Percentiles rank a stretch among this genome's conserved stretches.
These are phyloP conservation scores for Molorchus minor DNA, from an alignment of 2,888 invertebrate species.

Conservation along the genomic window DNA sequence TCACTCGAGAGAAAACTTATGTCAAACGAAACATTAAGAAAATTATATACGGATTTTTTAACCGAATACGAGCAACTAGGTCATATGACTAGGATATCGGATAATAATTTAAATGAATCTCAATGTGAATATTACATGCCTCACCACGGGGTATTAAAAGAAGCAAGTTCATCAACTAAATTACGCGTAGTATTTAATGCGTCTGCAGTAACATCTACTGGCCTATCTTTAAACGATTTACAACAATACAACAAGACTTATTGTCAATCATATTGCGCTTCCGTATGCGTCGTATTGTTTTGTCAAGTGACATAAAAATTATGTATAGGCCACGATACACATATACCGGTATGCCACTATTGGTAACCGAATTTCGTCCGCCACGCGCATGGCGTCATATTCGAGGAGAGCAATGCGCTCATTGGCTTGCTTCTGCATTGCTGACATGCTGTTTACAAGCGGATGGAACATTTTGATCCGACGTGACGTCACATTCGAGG, in stretches of 20 bases:
- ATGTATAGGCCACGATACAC: no score
- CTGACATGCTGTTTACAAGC: no score
- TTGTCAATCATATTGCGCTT: constrained; percentile 26
- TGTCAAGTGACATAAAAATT: constrained; percentile 28
- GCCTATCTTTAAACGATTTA: constrained; percentile 26
- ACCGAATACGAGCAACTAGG: constrained; percentile 4
- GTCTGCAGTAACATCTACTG: constrained; percentile 7
- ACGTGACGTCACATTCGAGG: no score
- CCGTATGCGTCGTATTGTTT: constrained; percentile 1
- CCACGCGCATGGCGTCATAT: no score
- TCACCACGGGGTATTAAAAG: constrained; percentile 23
- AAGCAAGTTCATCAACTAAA: constrained; percentile 19
- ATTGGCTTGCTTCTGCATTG: no score
- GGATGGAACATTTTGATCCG: no score
- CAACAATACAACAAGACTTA: constrained; percentile 26
- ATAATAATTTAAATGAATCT: not conserved
- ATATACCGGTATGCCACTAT: no score
- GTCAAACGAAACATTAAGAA: not conserved
- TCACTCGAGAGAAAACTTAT: not conserved
- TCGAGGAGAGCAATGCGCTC: no score
- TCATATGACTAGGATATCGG: not conserved
- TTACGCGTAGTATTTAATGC: constrained; percentile 28
- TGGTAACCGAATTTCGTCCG: no score
- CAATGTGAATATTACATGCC: constrained; percentile 13
- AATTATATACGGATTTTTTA: constrained; percentile 5